These are phyloP conservation scores for Leuctra nigra DNA, from an alignment of 2,888 invertebrate genomes.

Conservation along the genomic window DNA sequence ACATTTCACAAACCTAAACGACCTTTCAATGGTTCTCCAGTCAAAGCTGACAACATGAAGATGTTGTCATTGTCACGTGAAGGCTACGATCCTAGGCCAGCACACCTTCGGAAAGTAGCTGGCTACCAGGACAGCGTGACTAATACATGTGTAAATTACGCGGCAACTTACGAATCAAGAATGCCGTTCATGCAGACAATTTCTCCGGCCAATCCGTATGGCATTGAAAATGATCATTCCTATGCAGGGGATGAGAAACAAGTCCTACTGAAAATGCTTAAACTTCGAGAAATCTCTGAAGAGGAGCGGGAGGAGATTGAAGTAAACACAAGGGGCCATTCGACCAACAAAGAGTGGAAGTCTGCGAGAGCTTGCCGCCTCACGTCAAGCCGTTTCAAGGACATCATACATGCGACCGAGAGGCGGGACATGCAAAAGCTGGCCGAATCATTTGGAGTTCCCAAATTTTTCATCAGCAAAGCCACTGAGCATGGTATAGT, in stretches of 20 bases:
- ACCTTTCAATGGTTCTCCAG: constrained; percentile 18
- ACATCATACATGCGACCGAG: not conserved
- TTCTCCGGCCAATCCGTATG: constrained; percentile 21
- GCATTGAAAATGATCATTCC: constrained; percentile 17
- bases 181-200: constrained; percentile 22
- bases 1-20: constrained; percentile 22
- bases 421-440: constrained; percentile 7
- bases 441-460: not conserved
- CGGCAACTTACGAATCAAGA: not conserved
- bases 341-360: not conserved
- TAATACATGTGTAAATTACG: constrained; percentile 14
- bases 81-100: not conserved
- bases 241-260: constrained; percentile 2
- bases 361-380: not conserved
- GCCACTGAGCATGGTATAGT: constrained; percentile 23
- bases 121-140: constrained; percentile 1
- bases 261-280: not conserved
- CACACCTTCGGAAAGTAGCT: not conserved
- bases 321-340: not conserved
- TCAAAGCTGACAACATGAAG: constrained; percentile 17
- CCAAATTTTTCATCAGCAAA: not conserved
- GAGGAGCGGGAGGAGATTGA: not conserved
- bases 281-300: not conserved
- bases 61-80: not conserved
- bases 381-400: constrained; percentile 1